A percentile compares a stretch with the other conserved stretches of the same genome.
These are phyloP conservation scores for Siniperca undulata DNA, from an alignment of 2,797 vertebrate genomes.

Conservation along the genomic window DNA sequence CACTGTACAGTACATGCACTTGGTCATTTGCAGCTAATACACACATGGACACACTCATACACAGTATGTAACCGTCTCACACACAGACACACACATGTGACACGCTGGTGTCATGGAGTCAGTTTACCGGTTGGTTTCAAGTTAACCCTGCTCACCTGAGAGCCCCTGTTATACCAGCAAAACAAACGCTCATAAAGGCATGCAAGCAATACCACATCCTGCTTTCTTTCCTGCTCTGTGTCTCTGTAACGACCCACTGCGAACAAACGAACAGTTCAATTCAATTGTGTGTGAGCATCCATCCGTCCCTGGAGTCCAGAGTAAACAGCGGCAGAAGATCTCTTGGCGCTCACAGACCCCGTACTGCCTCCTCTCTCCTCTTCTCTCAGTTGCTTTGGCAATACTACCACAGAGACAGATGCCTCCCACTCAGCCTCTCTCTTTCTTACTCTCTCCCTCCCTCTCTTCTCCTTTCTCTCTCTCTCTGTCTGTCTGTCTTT, in stretches of 20 bases:
- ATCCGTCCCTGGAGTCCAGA: slow-evolving; percentile 41
- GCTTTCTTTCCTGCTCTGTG: slow-evolving; percentile 50
- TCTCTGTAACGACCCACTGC: slow-evolving; percentile 23
- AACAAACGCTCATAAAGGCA: slow-evolving; percentile 37
- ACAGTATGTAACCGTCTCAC: slow-evolving; percentile 10
- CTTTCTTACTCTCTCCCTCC: slow-evolving; percentile 48
- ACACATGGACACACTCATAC: slow-evolving; percentile 5
- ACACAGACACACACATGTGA: slow-evolving; percentile 13
- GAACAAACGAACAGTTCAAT: slow-evolving; percentile 23
- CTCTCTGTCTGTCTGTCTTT: slow-evolving; percentile 41
- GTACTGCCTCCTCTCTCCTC: slow-evolving; percentile 47
- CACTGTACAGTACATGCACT: slow-evolving; percentile 24
- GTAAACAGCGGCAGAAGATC: slow-evolving; percentile 48
- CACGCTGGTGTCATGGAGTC: slow-evolving; percentile 61
- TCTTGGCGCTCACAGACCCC: slow-evolving; percentile 35
- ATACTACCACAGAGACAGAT: slow-evolving; percentile 52
- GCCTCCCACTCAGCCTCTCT: slow-evolving; percentile 64
- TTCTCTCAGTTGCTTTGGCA: slow-evolving; percentile 51
- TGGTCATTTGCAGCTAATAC: slow-evolving; percentile 14
- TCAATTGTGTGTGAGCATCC: slow-evolving; percentile 57
- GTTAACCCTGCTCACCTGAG: slow-evolving; percentile 74
- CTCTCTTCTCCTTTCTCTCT: slow-evolving; percentile 28
- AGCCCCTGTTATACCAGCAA: slow-evolving; percentile 57
- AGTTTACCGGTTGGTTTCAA: slow-evolving; percentile 75
- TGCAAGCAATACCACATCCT: slow-evolving; percentile 55